Conservation (phyloP, 2,888 invertebrate species). For the Eustalomyia histrio region DNA sequence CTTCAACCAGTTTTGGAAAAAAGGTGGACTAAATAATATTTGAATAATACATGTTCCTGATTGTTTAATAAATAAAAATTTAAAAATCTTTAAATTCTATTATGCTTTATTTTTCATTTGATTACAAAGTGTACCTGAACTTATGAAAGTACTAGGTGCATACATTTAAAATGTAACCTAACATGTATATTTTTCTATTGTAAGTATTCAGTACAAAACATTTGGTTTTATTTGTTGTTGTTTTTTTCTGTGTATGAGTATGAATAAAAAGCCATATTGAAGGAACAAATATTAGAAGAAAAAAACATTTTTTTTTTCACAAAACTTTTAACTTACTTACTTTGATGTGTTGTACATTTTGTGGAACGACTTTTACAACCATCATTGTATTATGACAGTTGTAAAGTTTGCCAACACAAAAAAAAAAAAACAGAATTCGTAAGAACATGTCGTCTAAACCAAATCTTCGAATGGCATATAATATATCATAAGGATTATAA, state of each 20-base stretch:
- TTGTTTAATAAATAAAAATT: too few species aligned
- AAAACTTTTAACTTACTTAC: constrained; percentile 36
- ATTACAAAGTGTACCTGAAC: too few species aligned
- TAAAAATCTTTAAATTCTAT: too few species aligned
- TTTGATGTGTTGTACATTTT: constrained; percentile 23
- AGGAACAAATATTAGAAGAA: constrained; percentile 10
- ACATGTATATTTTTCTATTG: constrained; percentile 3
- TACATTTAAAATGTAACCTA: neutral
- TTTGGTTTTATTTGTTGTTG: constrained; percentile 46
- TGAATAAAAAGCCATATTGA: constrained; percentile 14
- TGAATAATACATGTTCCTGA: too few species aligned
- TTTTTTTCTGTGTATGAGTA: neutral
- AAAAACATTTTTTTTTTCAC: constrained; percentile 5
- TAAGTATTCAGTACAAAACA: constrained; percentile 21
- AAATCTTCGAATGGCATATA: neutral
- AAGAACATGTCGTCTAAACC: neutral
- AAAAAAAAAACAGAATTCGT: neutral
- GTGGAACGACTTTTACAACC: constrained; percentile 5
- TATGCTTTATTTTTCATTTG: too few species aligned
- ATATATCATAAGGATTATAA: too few species aligned
- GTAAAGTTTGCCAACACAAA: constrained; percentile 31
- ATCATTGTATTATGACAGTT: constrained; percentile 30
- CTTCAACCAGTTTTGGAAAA: too few species aligned
- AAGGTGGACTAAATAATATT: too few species aligned
- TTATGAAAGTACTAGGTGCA: too few species aligned